phyloP scores from a whole-genome alignment of 2,888 invertebrate species.

The Torymus auratus region DNA sequence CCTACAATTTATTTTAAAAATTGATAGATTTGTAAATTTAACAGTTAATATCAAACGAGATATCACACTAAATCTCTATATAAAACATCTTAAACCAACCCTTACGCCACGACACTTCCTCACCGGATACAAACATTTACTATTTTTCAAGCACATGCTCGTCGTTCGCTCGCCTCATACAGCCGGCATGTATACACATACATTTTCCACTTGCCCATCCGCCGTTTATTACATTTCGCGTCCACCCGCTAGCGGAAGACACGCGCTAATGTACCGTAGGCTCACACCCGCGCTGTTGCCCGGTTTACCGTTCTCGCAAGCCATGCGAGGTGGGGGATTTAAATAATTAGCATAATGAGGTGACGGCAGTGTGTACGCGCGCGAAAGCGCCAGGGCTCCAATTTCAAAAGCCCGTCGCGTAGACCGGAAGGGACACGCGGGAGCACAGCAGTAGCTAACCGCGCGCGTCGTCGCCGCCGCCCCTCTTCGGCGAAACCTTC shows the following conservation, averaged over 20 bases:
- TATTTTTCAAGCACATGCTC: no score
- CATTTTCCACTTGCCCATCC: not conserved
- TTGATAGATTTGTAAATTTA: no score
- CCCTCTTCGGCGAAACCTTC: conserved; percentile 67
- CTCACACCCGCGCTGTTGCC: no score
- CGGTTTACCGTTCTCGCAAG: conserved; percentile 1
- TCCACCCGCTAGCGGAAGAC: not conserved
- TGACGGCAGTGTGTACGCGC: conserved; percentile 62
- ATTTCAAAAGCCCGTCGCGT: conserved; percentile 68
- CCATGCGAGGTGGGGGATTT: conserved; percentile 63
- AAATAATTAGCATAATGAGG: conserved; percentile 75
- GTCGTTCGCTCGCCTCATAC: conserved; percentile 25
- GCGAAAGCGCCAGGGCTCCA: conserved; percentile 62
- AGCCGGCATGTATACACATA: not conserved
- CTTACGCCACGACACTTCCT: no score
- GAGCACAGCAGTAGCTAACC: conserved; percentile 45
- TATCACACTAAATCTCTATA: no score
- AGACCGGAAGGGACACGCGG: conserved; percentile 51
- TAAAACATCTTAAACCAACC: no score
- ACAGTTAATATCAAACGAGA: no score
- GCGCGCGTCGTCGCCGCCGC: conserved; percentile 53
- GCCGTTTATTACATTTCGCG: conserved; percentile 32
- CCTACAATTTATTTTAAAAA: no score
- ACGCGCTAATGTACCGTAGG: no score
- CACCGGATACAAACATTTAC: no score